phyloP scores from a whole-genome alignment of 2,113 vertebrate genomes.

The Corythaeola cristata region DNA sequence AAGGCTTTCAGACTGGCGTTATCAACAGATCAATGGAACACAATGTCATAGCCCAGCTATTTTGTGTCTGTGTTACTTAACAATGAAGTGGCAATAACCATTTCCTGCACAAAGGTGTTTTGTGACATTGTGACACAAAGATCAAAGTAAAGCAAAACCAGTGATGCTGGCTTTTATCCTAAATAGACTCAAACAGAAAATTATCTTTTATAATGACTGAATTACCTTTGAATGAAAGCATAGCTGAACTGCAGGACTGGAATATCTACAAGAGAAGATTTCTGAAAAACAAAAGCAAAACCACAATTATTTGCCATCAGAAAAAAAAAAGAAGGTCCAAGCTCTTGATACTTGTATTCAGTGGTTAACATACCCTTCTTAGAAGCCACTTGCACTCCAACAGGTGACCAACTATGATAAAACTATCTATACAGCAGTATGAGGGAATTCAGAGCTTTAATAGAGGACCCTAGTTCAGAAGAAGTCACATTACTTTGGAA shows the following conservation, averaged over 20 bases:
- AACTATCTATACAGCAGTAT: neutral
- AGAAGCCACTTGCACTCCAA: neutral
- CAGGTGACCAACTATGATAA: neutral
- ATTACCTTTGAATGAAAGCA: constrained; percentile 88
- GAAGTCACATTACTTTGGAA: neutral
- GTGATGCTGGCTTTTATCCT: neutral
- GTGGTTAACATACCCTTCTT: neutral
- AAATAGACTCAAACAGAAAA: neutral
- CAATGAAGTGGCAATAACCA: neutral
- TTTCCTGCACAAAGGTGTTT: neutral
- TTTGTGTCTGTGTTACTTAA: neutral
- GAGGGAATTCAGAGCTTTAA: neutral
- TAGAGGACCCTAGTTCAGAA: neutral
- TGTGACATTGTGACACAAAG: neutral
- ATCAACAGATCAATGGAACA: neutral
- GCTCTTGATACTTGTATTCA: neutral
- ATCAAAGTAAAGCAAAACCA: neutral
- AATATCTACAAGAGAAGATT: constrained; percentile 86
- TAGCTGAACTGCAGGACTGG: constrained; percentile 91
- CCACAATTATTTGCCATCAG: neutral
- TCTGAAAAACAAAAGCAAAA: constrained; percentile 76
- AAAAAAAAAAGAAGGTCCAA: neutral
- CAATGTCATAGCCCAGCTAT: neutral
- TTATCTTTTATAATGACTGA: neutral
- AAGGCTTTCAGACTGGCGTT: neutral